Percentiles rank a stretch among this genome's conserved stretches.
These are phyloP conservation scores for Clangula hyemalis DNA, from an alignment of 2,797 vertebrate genomes.

Conservation along the genomic window DNA sequence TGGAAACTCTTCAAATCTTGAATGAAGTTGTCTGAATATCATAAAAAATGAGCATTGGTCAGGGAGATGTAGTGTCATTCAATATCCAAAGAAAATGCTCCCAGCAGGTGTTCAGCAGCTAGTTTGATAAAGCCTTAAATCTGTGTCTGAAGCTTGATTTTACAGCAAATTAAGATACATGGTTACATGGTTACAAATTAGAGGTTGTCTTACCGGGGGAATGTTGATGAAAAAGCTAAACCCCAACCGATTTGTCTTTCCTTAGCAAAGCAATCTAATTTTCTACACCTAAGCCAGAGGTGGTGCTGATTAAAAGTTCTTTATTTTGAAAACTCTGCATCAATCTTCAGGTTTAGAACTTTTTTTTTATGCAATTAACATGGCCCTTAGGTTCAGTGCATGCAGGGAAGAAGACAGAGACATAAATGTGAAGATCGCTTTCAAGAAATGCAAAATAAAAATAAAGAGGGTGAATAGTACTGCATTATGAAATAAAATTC, in stretches of 20 bases:
- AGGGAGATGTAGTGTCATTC: neutral
- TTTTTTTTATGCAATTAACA: neutral
- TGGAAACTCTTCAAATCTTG: neutral
- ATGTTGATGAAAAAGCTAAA: constrained; percentile 26
- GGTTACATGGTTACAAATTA: constrained; percentile 1
- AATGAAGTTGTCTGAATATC: neutral
- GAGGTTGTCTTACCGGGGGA: neutral
- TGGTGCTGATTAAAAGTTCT: neutral
- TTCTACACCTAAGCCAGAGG: neutral
- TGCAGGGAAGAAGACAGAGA: neutral
- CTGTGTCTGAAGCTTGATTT: constrained; percentile 21
- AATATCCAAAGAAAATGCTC: neutral
- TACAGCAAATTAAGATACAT: constrained; percentile 12
- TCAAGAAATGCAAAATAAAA: constrained; percentile 9
- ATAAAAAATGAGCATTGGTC: neutral
- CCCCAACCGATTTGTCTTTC: neutral
- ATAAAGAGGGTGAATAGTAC: neutral
- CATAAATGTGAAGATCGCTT: neutral
- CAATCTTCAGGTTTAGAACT: neutral
- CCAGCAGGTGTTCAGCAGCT: neutral
- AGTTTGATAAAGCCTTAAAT: neutral
- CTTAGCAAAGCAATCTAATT: constrained; percentile 12
- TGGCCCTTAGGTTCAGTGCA: neutral
- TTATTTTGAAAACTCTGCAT: neutral
- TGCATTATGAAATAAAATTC: neutral